A percentile compares a stretch with the other conserved stretches of the same genome.
These are phyloP conservation scores for Leistus spinibarbis DNA, from an alignment of 2,888 invertebrate genomes.

Conservation along the genomic window DNA sequence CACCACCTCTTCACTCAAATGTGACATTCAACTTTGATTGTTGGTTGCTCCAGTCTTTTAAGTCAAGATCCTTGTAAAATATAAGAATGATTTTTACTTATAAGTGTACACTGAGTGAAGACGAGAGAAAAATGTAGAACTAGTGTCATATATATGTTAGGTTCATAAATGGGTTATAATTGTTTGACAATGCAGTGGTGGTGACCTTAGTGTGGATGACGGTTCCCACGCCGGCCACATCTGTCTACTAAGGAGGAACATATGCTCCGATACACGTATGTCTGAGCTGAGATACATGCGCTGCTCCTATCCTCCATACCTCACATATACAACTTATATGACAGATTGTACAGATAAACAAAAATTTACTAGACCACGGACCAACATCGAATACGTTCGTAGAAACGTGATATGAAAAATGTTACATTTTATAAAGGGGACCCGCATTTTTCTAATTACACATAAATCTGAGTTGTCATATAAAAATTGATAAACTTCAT, in stretches of 20 bases:
- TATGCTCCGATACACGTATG: background rate
- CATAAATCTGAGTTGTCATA: background rate
- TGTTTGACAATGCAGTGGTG: constrained; percentile 50
- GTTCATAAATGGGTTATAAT: constrained; percentile 46
- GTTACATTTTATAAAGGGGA: background rate
- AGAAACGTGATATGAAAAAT: background rate
- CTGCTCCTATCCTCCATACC: background rate
- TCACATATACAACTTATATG: background rate
- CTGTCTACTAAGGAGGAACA: constrained; percentile 17
- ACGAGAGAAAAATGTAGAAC: background rate
- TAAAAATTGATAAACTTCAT: no score
- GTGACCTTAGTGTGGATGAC: constrained; percentile 41
- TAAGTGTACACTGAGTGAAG: background rate
- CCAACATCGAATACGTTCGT: background rate
- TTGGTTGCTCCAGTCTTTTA: background rate
- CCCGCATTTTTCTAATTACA: background rate
- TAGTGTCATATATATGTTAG: background rate
- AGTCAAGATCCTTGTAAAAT: no score
- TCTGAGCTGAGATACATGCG: background rate
- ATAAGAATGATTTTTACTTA: no score
- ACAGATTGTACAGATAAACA: background rate
- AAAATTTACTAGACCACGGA: background rate
- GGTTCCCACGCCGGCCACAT: constrained; percentile 47
- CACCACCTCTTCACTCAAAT: background rate
- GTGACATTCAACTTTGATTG: background rate